Evolutionary conservation across 2,888 invertebrate genomes (phyloP).

Genomic region (Sympetrum striolatum): DNA sequence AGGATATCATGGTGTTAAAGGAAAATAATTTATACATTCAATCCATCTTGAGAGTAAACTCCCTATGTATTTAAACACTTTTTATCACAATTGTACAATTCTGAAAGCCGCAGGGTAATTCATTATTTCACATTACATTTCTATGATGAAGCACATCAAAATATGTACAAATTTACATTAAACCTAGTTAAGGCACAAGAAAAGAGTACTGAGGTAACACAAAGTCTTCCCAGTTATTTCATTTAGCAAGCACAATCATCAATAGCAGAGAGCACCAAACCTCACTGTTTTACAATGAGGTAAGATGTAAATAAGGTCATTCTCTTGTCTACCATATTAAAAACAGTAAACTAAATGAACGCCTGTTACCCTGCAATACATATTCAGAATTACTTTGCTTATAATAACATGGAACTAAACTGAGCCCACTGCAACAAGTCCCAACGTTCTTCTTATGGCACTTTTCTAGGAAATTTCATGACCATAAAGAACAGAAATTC

Average conservation of each 20-base stretch:
- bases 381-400: not conserved
- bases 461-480: no score
- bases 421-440: not conserved
- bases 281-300: conserved; percentile 4
- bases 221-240: not conserved
- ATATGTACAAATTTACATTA: conserved; percentile 38
- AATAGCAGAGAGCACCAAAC: conserved; percentile 12
- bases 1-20: not conserved
- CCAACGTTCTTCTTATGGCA: no score
- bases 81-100: conserved; percentile 24
- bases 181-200: conserved; percentile 36
- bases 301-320: not conserved
- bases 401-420: not conserved
- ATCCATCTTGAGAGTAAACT: not conserved
- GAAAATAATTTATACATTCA: not conserved
- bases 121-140: not conserved
- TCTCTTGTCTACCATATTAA: not conserved
- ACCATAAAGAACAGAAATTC: no score
- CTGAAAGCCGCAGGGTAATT: not conserved
- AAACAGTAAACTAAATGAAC: not conserved
- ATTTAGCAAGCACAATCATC: not conserved
- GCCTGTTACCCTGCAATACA: not conserved
- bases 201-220: not conserved
- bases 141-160: conserved; percentile 17
- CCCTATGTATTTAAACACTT: not conserved